A percentile compares a stretch with the other conserved stretches of the same genome.
These are phyloP conservation scores for Ptychadena robeensis DNA, from an alignment of 2,797 vertebrate genomes.

Conservation along the genomic window DNA sequence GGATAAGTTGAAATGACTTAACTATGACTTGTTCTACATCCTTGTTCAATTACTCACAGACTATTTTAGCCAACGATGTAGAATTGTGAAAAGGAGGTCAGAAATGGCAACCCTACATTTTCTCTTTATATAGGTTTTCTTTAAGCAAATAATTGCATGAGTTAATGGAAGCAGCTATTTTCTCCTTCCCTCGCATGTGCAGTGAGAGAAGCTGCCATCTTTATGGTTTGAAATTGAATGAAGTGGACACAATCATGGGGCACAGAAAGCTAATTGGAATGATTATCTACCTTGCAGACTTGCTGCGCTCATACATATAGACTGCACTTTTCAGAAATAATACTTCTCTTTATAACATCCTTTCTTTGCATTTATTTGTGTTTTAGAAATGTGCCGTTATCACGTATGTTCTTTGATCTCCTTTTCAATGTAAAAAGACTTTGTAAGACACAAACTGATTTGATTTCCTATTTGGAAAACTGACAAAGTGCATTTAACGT, in stretches of 20 bases:
- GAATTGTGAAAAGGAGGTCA: not conserved
- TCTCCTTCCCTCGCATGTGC: not conserved
- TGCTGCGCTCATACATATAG: not conserved
- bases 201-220: not conserved
- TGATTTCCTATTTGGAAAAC: no score
- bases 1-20: not conserved
- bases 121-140: no score
- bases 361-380: not conserved
- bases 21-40: not conserved
- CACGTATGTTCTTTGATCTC: not conserved
- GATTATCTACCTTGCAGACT: not conserved
- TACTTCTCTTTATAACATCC: not conserved
- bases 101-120: not conserved
- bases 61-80: not conserved
- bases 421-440: not conserved
- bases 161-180: not conserved
- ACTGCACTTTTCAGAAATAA: not conserved
- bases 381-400: not conserved
- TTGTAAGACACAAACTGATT: not conserved
- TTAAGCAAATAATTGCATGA: not conserved
- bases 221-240: not conserved
- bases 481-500: no score
- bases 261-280: not conserved
- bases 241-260: not conserved
- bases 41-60: not conserved